These are phyloP conservation scores for Echinops telfairi DNA, from an alignment of 2,113 vertebrate species.

Conservation along the genomic window DNA sequence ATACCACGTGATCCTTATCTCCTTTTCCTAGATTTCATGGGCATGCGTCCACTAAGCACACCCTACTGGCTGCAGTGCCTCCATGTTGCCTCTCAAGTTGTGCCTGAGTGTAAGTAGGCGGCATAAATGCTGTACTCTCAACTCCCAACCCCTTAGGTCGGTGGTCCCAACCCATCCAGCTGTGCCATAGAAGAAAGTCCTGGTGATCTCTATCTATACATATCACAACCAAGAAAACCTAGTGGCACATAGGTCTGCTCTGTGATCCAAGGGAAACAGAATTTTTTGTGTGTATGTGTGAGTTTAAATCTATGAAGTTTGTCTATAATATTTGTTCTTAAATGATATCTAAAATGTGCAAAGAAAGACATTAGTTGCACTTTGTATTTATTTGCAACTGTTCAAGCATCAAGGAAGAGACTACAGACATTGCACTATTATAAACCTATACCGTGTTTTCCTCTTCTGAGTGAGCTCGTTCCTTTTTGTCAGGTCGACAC, in stretches of 20 bases:
- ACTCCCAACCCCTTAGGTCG: not conserved
- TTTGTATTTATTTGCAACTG: not conserved
- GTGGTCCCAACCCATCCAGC: not conserved
- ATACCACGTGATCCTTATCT: not conserved
- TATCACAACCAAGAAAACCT: not conserved
- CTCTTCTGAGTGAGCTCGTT: not conserved
- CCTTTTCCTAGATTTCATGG: not conserved
- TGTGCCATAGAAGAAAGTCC: not conserved
- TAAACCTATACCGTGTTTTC: not conserved
- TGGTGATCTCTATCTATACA: not conserved
- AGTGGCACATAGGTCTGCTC: not conserved
- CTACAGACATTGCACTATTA: not conserved
- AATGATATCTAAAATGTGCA: not conserved
- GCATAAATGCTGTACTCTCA: not conserved
- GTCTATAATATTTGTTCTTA: not conserved
- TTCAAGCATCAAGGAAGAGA: not conserved
- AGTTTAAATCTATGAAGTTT: not conserved
- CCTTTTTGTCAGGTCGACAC: not conserved
- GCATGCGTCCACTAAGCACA: not conserved
- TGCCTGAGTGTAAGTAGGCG: not conserved
- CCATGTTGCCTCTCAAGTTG: not conserved
- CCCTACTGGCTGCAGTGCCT: rapidly evolving
- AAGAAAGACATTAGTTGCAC: not conserved
- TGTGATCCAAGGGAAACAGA: not conserved
- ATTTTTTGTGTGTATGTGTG: not conserved